Percentiles rank a stretch among this genome's conserved stretches.
These are phyloP conservation scores for Mungos mungo DNA, from an alignment of 2,113 vertebrate species.

Conservation along the genomic window DNA sequence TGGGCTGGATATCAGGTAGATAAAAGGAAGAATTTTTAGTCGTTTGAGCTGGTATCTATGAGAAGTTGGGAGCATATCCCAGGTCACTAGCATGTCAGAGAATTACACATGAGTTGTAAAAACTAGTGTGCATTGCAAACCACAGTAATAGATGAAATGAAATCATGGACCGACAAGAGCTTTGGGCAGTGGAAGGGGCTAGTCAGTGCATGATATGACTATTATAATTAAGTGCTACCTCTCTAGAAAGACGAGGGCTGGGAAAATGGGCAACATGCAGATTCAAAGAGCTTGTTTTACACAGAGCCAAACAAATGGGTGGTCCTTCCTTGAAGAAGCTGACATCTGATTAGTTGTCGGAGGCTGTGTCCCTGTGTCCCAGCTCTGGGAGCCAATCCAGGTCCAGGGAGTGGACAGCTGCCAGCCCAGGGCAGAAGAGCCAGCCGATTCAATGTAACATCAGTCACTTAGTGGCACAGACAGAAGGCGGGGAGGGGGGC, in stretches of 20 bases:
- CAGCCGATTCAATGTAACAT: constrained; percentile 48
- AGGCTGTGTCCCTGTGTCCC: neutral
- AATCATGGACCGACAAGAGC: too few relatives aligned
- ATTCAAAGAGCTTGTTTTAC: neutral
- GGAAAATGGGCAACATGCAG: neutral
- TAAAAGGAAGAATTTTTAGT: neutral
- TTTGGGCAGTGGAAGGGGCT: neutral
- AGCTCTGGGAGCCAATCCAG: constrained; percentile 22
- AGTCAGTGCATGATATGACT: neutral
- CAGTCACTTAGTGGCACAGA: neutral
- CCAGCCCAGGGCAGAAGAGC: constrained; percentile 24
- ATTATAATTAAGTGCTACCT: neutral
- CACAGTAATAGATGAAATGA: neutral
- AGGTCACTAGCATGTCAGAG: neutral
- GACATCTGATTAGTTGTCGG: neutral
- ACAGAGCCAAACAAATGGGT: neutral
- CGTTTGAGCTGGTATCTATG: neutral
- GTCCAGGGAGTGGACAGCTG: constrained; percentile 19
- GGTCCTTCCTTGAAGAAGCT: neutral
- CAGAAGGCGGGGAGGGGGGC: neutral
- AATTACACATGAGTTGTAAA: neutral
- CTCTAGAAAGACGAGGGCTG: neutral
- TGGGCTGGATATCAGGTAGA: neutral
- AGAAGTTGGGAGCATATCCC: neutral
- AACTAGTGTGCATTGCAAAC: neutral